Conservation (phyloP, 2,888 invertebrate species). For the Phengaris alcon region DNA sequence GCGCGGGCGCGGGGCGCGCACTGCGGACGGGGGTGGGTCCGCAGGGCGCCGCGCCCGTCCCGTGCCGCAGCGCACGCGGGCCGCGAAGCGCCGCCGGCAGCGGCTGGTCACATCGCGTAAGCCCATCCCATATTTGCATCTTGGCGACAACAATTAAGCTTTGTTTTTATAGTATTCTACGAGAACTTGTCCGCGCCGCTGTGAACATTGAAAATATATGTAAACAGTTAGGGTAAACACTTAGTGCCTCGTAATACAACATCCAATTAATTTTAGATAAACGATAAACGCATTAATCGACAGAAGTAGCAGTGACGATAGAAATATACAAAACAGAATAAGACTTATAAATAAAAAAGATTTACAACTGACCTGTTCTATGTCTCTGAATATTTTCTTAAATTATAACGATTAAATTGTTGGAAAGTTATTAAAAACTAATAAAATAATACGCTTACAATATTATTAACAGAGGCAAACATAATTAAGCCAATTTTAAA, state of each 20-base stretch:
- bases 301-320: neutral
- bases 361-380: neutral
- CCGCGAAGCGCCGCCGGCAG: constrained; percentile 69
- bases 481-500: neutral
- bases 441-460: neutral
- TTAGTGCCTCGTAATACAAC: constrained; percentile 35
- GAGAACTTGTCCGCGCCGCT: constrained; percentile 71
- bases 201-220: constrained; percentile 75
- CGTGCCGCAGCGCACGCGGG: constrained; percentile 69
- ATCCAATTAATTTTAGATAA: constrained; percentile 22
- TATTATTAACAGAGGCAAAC: neutral
- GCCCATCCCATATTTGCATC: constrained; percentile 82
- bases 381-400: neutral
- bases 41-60: constrained; percentile 66
- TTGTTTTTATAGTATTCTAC: constrained; percentile 63
- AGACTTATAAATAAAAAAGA: neutral
- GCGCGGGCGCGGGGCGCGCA: constrained; percentile 67
- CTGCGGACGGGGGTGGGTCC: constrained; percentile 45
- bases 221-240: constrained; percentile 46
- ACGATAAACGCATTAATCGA: neutral
- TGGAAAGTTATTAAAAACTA: neutral
- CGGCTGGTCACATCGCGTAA: constrained; percentile 86
- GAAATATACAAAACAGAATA: neutral
- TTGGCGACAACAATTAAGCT: constrained; percentile 80
- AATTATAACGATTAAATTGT: neutral